These are phyloP conservation scores for Axis porcinus DNA, from an alignment of 2,113 vertebrate genomes.

Conservation along the genomic window DNA sequence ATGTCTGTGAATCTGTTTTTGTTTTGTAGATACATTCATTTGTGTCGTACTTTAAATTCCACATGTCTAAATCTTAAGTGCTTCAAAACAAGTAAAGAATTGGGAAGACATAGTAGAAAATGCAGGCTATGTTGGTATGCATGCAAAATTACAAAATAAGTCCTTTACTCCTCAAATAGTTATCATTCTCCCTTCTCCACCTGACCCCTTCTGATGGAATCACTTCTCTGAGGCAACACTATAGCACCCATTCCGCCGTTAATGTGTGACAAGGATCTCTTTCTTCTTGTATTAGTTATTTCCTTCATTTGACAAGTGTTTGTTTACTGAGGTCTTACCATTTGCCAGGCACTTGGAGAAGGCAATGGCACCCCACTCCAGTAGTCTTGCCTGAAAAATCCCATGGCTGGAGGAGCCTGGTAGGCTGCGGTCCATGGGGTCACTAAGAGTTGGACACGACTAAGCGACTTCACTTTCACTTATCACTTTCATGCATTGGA, in stretches of 20 bases:
- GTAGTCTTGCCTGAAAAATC: too few species aligned
- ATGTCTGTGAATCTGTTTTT: not conserved
- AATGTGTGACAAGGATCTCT: not conserved
- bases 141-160: not conserved
- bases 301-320: not conserved
- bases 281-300: not conserved
- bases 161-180: not conserved
- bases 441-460: too few species aligned
- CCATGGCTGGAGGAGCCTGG: too few species aligned
- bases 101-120: not conserved
- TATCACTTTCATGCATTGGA: too few species aligned
- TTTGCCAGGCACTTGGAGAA: not conserved
- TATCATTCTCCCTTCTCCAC: not conserved
- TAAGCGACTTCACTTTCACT: too few species aligned
- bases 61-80: not conserved
- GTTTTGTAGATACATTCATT: not conserved
- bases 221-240: not conserved
- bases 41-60: not conserved
- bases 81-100: not conserved
- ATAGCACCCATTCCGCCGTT: not conserved
- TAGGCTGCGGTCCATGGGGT: too few species aligned
- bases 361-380: too few species aligned
- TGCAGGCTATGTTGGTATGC: not conserved
- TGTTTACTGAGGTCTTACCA: not conserved
- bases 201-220: not conserved